phyloP scores from a whole-genome alignment of 2,888 invertebrate species.

The Drosophila birchii region DNA sequence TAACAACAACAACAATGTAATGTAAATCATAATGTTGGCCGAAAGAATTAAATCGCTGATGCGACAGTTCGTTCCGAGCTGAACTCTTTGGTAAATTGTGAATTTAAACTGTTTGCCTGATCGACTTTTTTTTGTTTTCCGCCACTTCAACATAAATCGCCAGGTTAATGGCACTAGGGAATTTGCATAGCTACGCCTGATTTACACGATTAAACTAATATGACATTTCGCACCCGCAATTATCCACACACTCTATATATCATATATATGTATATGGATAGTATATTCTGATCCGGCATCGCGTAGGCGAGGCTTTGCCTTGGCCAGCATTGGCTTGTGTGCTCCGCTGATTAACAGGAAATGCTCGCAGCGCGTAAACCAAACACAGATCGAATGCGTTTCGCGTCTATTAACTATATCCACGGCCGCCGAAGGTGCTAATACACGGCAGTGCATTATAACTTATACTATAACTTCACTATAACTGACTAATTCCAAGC shows the following conservation, averaged over 20 bases:
- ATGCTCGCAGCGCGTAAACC: slow-evolving; percentile 39
- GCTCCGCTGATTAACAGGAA: slow-evolving; percentile 55
- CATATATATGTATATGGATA: background rate
- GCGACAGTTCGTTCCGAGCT: slow-evolving; percentile 16
- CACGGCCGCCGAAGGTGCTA: slow-evolving; percentile 58
- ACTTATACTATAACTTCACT: background rate
- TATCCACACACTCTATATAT: slow-evolving; percentile 1
- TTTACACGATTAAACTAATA: slow-evolving; percentile 50
- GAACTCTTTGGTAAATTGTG: slow-evolving; percentile 2
- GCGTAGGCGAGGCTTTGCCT: slow-evolving; percentile 60
- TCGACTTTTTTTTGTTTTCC: slow-evolving; percentile 23
- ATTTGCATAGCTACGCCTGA: slow-evolving; percentile 41
- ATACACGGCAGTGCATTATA: slow-evolving; percentile 39
- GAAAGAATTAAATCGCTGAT: slow-evolving; percentile 37
- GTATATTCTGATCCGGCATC: slow-evolving; percentile 25
- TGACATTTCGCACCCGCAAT: slow-evolving; percentile 36
- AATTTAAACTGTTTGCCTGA: slow-evolving; percentile 15
- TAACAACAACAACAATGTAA: slow-evolving; percentile 18
- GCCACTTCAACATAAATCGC: slow-evolving; percentile 45
- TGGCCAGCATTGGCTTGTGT: slow-evolving; percentile 57
- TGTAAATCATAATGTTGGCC: slow-evolving; percentile 40
- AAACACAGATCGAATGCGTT: slow-evolving; percentile 48
- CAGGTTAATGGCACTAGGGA: slow-evolving; percentile 60
- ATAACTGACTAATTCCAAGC: too few species aligned
- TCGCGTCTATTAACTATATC: slow-evolving; percentile 12